phyloP scores from a whole-genome alignment of 1,140 invertebrate genomes.

The Lordiphosa collinella region DNA sequence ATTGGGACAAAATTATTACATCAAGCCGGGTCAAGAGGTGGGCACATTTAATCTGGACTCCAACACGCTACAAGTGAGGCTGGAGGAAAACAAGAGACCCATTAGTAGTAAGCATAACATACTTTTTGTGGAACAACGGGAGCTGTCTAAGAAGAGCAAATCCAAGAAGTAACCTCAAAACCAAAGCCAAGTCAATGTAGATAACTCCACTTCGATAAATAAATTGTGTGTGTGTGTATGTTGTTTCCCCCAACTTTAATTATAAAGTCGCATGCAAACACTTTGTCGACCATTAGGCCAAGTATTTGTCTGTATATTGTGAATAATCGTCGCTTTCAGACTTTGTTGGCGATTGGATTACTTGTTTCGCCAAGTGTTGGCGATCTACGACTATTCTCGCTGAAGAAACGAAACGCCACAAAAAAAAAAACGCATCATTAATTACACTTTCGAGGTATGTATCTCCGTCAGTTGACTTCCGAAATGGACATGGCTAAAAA shows the following conservation, averaged over 20 bases:
- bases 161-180: too few relatives aligned
- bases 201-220: too few relatives aligned
- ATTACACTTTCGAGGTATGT: conserved; percentile 46
- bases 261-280: conserved; percentile 38
- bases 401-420: not conserved
- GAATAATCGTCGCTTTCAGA: conserved; percentile 46
- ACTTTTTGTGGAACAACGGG: conserved; percentile 34
- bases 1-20: conserved; percentile 54
- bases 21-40: conserved; percentile 59
- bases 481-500: conserved; percentile 64
- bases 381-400: too few relatives aligned
- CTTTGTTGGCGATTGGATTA: conserved; percentile 8
- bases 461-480: conserved; percentile 44
- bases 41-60: conserved; percentile 47
- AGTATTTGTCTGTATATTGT: conserved; percentile 27
- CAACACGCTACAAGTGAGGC: conserved; percentile 29
- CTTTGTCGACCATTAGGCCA: conserved; percentile 28
- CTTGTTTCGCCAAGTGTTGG: conserved; percentile 17
- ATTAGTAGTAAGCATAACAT: conserved; percentile 61
- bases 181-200: too few relatives aligned
- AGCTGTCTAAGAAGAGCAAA: too few relatives aligned
- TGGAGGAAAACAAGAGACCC: conserved; percentile 21
- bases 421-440: conserved; percentile 53
- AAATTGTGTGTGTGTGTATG: too few relatives aligned
- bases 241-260: conserved; percentile 14